These are phyloP conservation scores for Melanotaenia trifasciata DNA, from an alignment of 2,797 vertebrate species.

Conservation along the genomic window DNA sequence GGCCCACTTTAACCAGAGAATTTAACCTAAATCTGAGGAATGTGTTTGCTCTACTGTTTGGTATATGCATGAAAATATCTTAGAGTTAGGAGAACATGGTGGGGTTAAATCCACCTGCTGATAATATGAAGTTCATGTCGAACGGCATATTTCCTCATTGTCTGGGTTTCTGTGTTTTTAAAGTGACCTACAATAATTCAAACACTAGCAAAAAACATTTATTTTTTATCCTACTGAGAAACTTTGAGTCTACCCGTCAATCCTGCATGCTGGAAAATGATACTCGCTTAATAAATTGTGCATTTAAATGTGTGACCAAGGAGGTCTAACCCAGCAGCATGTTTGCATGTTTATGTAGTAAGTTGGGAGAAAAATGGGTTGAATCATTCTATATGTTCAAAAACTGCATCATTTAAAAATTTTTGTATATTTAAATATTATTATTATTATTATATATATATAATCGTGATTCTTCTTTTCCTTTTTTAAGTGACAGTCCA, in stretches of 20 bases:
- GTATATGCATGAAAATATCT: background rate
- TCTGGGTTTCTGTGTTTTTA: background rate
- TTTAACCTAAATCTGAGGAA: no score
- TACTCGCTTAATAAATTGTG: background rate
- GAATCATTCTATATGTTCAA: background rate
- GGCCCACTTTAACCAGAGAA: no score
- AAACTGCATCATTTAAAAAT: background rate
- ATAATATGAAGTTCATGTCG: background rate
- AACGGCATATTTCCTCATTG: background rate
- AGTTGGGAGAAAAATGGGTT: background rate
- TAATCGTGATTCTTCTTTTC: background rate
- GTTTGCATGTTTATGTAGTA: background rate
- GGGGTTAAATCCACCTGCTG: background rate
- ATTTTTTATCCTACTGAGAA: background rate
- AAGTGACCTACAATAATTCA: background rate
- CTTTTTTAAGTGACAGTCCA: conserved; percentile 26
- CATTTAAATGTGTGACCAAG: background rate
- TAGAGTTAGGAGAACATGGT: background rate
- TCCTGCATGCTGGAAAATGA: background rate
- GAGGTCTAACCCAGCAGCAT: background rate
- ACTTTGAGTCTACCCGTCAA: no score
- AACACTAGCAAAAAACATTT: background rate
- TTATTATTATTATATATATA: no score
- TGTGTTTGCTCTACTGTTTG: no score
- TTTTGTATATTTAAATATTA: background rate